Base-by-base conservation (phyloP, 2,888 invertebrate genomes). In the Orchestes rusci region DNA sequence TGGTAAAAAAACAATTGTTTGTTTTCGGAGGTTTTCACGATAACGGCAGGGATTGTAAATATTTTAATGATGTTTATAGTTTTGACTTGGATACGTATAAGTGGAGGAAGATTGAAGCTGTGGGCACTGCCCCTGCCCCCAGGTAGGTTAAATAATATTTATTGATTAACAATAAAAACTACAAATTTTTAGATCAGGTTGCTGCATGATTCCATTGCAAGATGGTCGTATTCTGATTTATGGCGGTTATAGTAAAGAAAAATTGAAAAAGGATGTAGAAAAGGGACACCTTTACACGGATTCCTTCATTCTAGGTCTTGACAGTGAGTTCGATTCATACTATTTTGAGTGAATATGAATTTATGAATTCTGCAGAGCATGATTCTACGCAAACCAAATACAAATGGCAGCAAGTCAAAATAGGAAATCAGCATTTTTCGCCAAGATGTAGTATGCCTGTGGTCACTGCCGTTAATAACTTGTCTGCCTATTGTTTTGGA, bases 1-100 rank as follows among this genome's bases (percentile, higher is more conserved):
- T 77, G 1, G 64, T 79, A 1, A 89, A 88, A 53, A 88, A 87
- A 54, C 80, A 81, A 57, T 67, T 95, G 1, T 70, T 90, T 50
- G 72, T 94, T 3, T 94, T 94, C 72, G 94, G 94, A 1, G 95
- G 95, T 1, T 95, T 92, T 67, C 80, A 86, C 60, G 94, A 95
- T 68, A 93, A 90, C 65, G 76, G 84, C 1, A 74, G 87, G 43
- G 84, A 87, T 48, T 92, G 84, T 64, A 83, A 83, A 55, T 95
- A 94, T 70, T 90, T 79, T 64, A 93, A 93, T 65, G 95, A 95
- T 64, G 65, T 91, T 1, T 76, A 87, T 66, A 66, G 79, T 20
- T 94, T 95, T 69, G 82, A 87, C 56, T 68, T 88, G 53, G 88
- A 89, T 59, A 78, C 77, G 0, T 80, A 89, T 57, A 72, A 72